These are phyloP conservation scores for Phortica okadai DNA, from an alignment of 2,888 invertebrate species.

Conservation along the genomic window DNA sequence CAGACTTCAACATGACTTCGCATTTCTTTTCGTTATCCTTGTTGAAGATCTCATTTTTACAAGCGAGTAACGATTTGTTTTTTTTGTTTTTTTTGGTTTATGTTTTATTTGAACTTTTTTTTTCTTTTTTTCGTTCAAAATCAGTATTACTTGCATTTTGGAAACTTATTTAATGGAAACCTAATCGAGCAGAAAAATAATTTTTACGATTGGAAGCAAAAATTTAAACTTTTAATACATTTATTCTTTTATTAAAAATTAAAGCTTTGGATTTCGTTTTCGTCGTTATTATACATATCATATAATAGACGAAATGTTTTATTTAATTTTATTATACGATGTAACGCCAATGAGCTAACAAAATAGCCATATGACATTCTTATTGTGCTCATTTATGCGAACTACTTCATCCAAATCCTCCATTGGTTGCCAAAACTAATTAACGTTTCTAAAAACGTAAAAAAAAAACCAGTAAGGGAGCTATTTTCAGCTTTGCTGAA, in stretches of 20 bases:
- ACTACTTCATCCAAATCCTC: too few species aligned
- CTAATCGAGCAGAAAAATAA: conserved; percentile 73
- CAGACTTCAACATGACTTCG: conserved; percentile 58
- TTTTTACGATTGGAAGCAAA: conserved; percentile 28
- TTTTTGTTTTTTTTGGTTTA: conserved; percentile 8
- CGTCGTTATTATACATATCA: too few species aligned
- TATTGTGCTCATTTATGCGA: too few species aligned
- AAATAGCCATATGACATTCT: too few species aligned
- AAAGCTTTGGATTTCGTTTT: neutral
- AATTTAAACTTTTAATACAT: neutral
- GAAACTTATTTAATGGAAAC: conserved; percentile 67
- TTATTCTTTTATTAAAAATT: neutral
- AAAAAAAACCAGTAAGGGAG: too few species aligned
- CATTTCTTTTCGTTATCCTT: conserved; percentile 56
- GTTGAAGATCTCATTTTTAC: conserved; percentile 48
- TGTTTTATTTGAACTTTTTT: neutral
- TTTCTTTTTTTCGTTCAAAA: conserved; percentile 37
- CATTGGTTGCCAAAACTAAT: too few species aligned
- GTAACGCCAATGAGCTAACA: too few species aligned
- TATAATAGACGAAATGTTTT: too few species aligned
- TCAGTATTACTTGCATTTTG: conserved; percentile 66
- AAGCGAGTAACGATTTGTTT: neutral
- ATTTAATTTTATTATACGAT: too few species aligned
- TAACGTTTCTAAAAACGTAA: too few species aligned
- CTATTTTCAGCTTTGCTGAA: too few species aligned